phyloP scores from a whole-genome alignment of 2,113 vertebrate species.

The Pollimyrus isidori region DNA sequence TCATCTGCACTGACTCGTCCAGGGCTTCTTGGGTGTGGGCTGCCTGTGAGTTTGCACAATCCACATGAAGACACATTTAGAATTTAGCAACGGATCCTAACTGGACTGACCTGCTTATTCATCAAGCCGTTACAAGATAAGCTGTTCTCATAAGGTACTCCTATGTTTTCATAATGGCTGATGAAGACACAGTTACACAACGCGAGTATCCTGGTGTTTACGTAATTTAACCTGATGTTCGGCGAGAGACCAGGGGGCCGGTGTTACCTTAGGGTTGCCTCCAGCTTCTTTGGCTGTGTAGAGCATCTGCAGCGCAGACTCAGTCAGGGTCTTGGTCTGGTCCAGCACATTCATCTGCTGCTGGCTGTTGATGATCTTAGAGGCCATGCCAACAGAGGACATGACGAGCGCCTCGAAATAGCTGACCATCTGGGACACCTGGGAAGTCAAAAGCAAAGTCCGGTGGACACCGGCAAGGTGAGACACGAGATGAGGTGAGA shows the following conservation, averaged over 20 bases:
- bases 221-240: background rate
- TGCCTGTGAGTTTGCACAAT: slow-evolving; percentile 58
- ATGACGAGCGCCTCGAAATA: slow-evolving; percentile 93
- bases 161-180: background rate
- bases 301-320: slow-evolving; percentile 91
- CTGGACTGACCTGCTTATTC: background rate
- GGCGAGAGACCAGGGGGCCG: background rate
- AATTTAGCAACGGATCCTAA: background rate
- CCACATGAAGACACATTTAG: background rate
- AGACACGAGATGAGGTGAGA: background rate
- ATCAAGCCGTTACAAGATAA: background rate
- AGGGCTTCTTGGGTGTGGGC: slow-evolving; percentile 90
- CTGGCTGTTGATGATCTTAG: slow-evolving; percentile 89
- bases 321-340: slow-evolving; percentile 89
- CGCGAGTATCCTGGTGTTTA: background rate
- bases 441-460: background rate
- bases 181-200: background rate
- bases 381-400: slow-evolving; percentile 81
- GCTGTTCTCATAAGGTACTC: background rate
- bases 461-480: background rate
- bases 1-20: slow-evolving; percentile 94
- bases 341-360: slow-evolving; percentile 98
- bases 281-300: slow-evolving; percentile 95
- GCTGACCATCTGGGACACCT: slow-evolving; percentile 97
- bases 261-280: slow-evolving; percentile 87